Evolutionary conservation across 2,113 vertebrate genomes (phyloP).

Genomic region (Clupea harengus): DNA sequence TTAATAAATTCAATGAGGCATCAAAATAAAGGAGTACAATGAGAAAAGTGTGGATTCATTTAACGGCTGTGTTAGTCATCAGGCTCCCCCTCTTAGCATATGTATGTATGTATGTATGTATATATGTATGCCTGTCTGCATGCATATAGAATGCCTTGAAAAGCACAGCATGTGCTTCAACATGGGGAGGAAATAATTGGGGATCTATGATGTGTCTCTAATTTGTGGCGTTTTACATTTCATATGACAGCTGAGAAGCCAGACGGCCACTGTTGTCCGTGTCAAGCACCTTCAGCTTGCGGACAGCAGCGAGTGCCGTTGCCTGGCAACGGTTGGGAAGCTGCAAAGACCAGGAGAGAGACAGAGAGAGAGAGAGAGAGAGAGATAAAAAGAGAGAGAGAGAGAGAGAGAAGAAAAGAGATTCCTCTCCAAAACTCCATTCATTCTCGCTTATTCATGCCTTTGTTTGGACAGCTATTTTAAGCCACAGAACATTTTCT

Average conservation of each 20-base stretch:
- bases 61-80: neutral
- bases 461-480: constrained; percentile 73
- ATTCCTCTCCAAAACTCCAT: constrained; percentile 60
- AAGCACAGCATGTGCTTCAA: neutral
- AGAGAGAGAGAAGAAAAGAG: constrained; percentile 52
- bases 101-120: constrained; percentile 28
- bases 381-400: neutral
- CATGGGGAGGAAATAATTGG: constrained; percentile 55
- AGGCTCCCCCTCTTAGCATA: neutral
- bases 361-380: constrained; percentile 15
- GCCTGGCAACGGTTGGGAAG: constrained; percentile 74
- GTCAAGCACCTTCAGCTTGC: constrained; percentile 62
- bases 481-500: constrained; percentile 61
- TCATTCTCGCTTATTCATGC: constrained; percentile 65
- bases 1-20: constrained; percentile 11
- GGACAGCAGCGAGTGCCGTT: constrained; percentile 67
- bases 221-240: constrained; percentile 66
- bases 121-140: constrained; percentile 40
- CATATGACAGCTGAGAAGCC: constrained; percentile 58
- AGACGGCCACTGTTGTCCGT: constrained; percentile 49
- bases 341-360: constrained; percentile 47
- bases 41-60: constrained; percentile 11
- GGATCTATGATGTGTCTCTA: constrained; percentile 52
- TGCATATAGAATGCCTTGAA: neutral
- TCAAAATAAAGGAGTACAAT: neutral